Evolutionary conservation across 2,797 vertebrate genomes (phyloP).

Genomic region (Melanotaenia nigrans): DNA sequence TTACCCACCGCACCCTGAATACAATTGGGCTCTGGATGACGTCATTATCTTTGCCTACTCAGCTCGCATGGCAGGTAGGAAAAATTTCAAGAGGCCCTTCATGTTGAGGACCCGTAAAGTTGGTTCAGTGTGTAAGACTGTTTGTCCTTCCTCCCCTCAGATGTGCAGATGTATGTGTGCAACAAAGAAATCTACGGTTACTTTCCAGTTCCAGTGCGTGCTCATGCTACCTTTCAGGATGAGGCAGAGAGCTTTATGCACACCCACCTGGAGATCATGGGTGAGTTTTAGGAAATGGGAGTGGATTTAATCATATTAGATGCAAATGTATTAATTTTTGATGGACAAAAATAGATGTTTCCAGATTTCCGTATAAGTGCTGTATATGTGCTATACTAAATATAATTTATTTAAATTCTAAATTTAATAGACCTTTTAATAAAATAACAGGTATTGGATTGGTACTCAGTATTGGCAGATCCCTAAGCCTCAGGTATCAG

Average conservation of each 20-base stretch:
- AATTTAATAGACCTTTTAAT: too few relatives aligned
- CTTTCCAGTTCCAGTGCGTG: slow-evolving; percentile 88
- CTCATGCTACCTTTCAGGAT: slow-evolving; percentile 87
- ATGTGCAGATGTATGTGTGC: slow-evolving; percentile 92
- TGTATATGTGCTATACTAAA: too few relatives aligned
- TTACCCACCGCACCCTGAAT: slow-evolving; percentile 88
- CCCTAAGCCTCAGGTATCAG: too few relatives aligned
- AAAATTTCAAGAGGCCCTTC: not conserved
- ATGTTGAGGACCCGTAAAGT: not conserved
- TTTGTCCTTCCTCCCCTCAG: slow-evolving; percentile 65
- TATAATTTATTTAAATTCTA: too few relatives aligned
- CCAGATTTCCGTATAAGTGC: too few relatives aligned
- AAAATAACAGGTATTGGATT: too few relatives aligned
- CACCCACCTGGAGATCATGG: slow-evolving; percentile 89
- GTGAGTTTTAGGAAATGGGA: slow-evolving; percentile 73
- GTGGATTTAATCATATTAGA: too few relatives aligned
- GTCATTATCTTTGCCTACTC: slow-evolving; percentile 92
- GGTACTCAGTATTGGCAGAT: too few relatives aligned
- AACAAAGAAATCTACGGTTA: slow-evolving; percentile 89
- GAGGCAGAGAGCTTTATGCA: slow-evolving; percentile 92
- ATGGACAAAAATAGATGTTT: too few relatives aligned
- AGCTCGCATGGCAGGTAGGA: slow-evolving; percentile 85
- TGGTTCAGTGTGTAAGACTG: not conserved
- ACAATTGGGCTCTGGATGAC: slow-evolving; percentile 90
- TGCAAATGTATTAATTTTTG: too few relatives aligned